A percentile compares a stretch with the other conserved stretches of the same genome.
Evolutionary conservation across 2,888 invertebrate species (phyloP).

Genomic region (Cryptophagus acutangulus): DNA sequence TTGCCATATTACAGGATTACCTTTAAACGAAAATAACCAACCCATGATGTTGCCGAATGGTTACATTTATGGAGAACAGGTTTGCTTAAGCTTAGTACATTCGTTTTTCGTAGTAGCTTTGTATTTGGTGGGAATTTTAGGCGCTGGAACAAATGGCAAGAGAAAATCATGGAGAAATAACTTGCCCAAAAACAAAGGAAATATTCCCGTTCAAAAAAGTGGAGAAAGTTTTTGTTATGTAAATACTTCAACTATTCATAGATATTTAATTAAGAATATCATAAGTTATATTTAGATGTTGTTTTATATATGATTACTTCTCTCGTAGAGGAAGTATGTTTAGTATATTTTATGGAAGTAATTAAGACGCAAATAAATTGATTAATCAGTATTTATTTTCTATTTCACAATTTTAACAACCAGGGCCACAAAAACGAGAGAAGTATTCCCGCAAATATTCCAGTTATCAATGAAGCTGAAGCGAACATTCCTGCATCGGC

Average conservation of each 20-base stretch:
- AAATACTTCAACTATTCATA: no score
- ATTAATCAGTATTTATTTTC: no score
- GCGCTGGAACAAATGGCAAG: constrained; percentile 85
- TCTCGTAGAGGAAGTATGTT: no score
- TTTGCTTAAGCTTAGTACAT: background rate
- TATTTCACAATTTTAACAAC: no score
- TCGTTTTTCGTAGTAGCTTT: background rate
- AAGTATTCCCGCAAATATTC: constrained; percentile 78
- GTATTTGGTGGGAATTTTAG: constrained; percentile 48
- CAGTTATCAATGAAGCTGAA: constrained; percentile 85
- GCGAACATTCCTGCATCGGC: constrained; percentile 94
- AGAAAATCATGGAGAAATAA: constrained; percentile 85
- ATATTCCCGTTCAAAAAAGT: constrained; percentile 85
- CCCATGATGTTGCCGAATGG: constrained; percentile 99
- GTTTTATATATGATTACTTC: no score
- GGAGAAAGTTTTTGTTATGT: constrained; percentile 98
- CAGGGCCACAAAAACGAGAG: constrained; percentile 68
- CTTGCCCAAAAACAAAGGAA: constrained; percentile 92
- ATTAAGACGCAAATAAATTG: no score
- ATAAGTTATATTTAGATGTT: no score
- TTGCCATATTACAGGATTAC: constrained; percentile 83
- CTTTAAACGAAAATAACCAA: constrained; percentile 95
- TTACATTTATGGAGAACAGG: constrained; percentile 91
- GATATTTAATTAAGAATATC: no score
- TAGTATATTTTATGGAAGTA: no score